These are phyloP conservation scores for Aphis craccivora DNA, from an alignment of 1,140 invertebrate genomes.

Conservation along the genomic window DNA sequence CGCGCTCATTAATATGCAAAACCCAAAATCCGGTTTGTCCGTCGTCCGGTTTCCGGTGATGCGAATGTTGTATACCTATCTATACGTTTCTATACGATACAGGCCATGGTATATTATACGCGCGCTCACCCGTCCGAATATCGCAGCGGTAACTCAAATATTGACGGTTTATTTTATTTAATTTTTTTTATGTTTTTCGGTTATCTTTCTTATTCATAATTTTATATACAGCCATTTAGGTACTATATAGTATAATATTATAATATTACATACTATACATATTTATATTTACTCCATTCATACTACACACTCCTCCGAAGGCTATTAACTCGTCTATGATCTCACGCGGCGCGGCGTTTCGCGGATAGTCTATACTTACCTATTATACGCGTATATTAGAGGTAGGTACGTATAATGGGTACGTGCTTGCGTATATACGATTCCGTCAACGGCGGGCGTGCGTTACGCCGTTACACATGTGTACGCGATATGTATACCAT, in stretches of 20 bases:
- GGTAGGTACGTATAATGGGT: neutral
- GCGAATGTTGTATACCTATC: neutral
- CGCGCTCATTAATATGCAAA: slow-evolving; percentile 21
- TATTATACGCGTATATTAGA: neutral
- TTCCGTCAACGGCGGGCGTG: neutral
- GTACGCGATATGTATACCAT: neutral
- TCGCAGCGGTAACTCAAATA: slow-evolving; percentile 12
- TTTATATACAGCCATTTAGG: no score
- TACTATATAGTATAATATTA: neutral
- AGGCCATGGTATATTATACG: neutral
- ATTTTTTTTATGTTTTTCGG: neutral
- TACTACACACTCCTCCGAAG: neutral
- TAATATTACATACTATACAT: neutral
- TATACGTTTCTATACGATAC: neutral
- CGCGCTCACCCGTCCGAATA: neutral
- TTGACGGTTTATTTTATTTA: neutral
- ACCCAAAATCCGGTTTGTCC: slow-evolving; percentile 26
- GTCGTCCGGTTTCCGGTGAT: slow-evolving; percentile 26
- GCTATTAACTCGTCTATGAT: slow-evolving; percentile 44
- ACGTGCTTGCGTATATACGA: neutral
- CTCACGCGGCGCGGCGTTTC: slow-evolving; percentile 19
- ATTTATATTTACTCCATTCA: slow-evolving; percentile 3
- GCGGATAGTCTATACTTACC: neutral
- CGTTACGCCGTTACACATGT: neutral
- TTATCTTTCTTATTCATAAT: neutral